These are phyloP conservation scores for Dunckerocampus dactyliophorus DNA, from an alignment of 2,113 vertebrate genomes.

Conservation along the genomic window DNA sequence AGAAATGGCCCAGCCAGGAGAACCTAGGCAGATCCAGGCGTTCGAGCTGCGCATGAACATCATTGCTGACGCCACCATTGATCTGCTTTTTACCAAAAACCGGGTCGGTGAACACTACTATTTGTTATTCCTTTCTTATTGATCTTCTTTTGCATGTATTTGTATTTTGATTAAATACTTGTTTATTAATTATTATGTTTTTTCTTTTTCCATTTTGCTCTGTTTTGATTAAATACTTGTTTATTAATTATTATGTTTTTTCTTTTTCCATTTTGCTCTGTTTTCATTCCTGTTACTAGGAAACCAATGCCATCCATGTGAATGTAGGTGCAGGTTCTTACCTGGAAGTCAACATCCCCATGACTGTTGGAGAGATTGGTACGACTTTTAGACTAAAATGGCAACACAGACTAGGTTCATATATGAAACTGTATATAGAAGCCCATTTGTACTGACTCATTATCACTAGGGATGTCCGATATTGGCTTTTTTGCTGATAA, in stretches of 20 bases:
- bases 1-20: slow-evolving; percentile 84
- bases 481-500: too few relatives aligned
- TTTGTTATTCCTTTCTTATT: background rate
- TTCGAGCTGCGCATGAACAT: slow-evolving; percentile 99
- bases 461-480: too few relatives aligned
- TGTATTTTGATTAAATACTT: too few relatives aligned
- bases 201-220: too few relatives aligned
- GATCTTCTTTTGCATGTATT: background rate
- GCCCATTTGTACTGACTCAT: background rate
- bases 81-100: slow-evolving; percentile 98
- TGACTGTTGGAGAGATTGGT: slow-evolving; percentile 92
- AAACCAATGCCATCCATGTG: slow-evolving; percentile 98
- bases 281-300: slow-evolving; percentile 69
- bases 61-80: slow-evolving; percentile 96
- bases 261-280: slow-evolving; percentile 7
- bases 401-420: background rate
- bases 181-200: too few relatives aligned
- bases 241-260: background rate
- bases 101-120: slow-evolving; percentile 74
- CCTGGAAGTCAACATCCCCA: slow-evolving; percentile 97
- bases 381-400: slow-evolving; percentile 16
- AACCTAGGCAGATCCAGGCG: slow-evolving; percentile 90
- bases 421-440: background rate
- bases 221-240: background rate
- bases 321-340: slow-evolving; percentile 99